phyloP scores from a whole-genome alignment of 2,888 invertebrate species.

The Cordilura impudica region DNA sequence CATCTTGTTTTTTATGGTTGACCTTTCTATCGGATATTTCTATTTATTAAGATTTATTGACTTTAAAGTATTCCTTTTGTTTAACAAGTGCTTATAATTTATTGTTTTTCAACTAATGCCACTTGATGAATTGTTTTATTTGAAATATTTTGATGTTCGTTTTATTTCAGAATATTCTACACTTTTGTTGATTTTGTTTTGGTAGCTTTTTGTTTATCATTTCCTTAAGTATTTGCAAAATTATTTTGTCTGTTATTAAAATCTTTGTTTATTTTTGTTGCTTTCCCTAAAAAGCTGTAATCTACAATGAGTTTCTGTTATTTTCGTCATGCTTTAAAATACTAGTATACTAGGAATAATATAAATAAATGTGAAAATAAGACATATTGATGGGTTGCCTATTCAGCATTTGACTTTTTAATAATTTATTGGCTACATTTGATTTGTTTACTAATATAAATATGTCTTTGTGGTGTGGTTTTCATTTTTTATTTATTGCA shows the following conservation, averaged over 20 bases:
- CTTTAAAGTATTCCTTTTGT: not conserved
- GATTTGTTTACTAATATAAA: constrained; percentile 13
- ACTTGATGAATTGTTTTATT: constrained; percentile 50
- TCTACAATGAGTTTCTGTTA: not conserved
- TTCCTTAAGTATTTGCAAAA: not conserved
- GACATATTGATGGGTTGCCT: constrained; percentile 41
- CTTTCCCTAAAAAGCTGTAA: not conserved
- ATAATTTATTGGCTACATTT: constrained; percentile 34
- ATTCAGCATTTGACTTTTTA: constrained; percentile 42
- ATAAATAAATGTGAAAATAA: not conserved
- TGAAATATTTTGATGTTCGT: not conserved
- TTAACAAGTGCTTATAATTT: constrained; percentile 49
- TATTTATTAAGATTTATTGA: not conserved
- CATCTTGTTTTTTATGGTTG: no score
- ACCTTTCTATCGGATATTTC: not conserved
- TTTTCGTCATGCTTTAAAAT: not conserved
- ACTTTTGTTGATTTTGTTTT: not conserved
- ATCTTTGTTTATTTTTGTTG: not conserved
- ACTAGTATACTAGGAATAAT: not conserved
- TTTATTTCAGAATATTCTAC: not conserved
- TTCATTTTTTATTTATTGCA: no score
- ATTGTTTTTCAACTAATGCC: constrained; percentile 49
- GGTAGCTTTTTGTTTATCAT: not conserved
- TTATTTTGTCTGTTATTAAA: not conserved
- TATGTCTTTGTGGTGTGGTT: no score